Evolutionary conservation across 2,797 vertebrate species (phyloP).

Genomic region (Manis javanica): DNA sequence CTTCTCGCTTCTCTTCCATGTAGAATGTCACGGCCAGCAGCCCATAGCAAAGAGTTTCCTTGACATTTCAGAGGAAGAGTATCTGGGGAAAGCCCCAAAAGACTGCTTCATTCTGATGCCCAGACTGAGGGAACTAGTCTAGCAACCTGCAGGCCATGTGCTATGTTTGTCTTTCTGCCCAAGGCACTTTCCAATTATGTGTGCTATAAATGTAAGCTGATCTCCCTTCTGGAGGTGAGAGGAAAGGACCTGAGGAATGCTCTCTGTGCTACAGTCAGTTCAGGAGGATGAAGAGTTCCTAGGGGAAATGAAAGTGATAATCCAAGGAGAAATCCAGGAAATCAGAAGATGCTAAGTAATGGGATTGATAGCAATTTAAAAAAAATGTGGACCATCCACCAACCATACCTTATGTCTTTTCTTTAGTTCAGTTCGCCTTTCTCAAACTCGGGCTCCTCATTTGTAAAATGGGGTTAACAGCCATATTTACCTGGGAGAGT

Average conservation of each 20-base stretch:
- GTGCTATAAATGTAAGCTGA: conserved; percentile 56
- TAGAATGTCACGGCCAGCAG: neutral
- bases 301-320: neutral
- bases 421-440: neutral
- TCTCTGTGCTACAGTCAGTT: conserved; percentile 22
- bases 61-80: neutral
- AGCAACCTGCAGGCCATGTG: conserved; percentile 73
- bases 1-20: neutral
- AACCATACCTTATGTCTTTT: neutral
- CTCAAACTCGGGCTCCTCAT: neutral
- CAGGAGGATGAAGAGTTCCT: conserved; percentile 8
- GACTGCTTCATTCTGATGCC: conserved; percentile 1
- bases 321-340: conserved; percentile 11
- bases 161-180: conserved; percentile 78
- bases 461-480: neutral
- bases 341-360: neutral
- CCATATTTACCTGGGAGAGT: neutral
- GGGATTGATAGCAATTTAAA: neutral
- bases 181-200: conserved; percentile 69
- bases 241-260: neutral
- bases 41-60: neutral
- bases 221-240: conserved; percentile 47
- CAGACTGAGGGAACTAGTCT: neutral
- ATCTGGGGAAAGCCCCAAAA: conserved; percentile 3
- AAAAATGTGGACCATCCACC: neutral